Evolutionary conservation across 2,888 invertebrate genomes (phyloP).

Genomic region (Phanerotoma sp.): DNA sequence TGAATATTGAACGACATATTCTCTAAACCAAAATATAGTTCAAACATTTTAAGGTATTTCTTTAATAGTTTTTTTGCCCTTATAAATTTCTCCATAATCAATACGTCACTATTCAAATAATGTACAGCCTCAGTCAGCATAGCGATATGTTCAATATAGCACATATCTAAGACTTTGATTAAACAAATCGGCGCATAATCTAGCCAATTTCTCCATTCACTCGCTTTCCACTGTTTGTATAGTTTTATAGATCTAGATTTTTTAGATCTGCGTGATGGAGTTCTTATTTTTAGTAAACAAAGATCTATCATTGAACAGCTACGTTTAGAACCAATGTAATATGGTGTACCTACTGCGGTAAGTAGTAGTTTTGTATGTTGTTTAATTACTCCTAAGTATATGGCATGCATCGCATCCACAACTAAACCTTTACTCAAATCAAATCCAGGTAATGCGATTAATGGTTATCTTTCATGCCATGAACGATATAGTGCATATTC

Average conservation of each 20-base stretch:
- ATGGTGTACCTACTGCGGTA: no score
- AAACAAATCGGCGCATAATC: constrained; percentile 12
- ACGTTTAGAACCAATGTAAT: neutral
- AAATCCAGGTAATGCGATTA: neutral
- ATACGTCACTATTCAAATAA: constrained; percentile 5
- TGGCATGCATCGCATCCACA: constrained; percentile 12
- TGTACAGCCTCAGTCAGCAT: neutral
- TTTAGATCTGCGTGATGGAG: neutral
- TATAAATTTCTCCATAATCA: constrained; percentile 3
- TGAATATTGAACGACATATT: constrained; percentile 23
- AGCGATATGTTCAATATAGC: constrained; percentile 2
- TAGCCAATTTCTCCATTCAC: neutral
- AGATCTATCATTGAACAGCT: neutral
- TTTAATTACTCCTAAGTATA: no score
- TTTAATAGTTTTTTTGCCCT: constrained; percentile 1
- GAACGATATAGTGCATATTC: neutral
- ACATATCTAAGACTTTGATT: neutral
- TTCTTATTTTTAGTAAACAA: neutral
- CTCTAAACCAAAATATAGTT: constrained; percentile 18
- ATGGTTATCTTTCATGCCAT: neutral
- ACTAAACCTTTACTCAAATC: neutral
- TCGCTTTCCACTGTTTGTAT: neutral
- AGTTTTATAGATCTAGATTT: neutral
- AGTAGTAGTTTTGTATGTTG: neutral
- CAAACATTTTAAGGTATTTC: neutral